phyloP scores from a whole-genome alignment of 2,888 invertebrate genomes.

The Troides aeacus region DNA sequence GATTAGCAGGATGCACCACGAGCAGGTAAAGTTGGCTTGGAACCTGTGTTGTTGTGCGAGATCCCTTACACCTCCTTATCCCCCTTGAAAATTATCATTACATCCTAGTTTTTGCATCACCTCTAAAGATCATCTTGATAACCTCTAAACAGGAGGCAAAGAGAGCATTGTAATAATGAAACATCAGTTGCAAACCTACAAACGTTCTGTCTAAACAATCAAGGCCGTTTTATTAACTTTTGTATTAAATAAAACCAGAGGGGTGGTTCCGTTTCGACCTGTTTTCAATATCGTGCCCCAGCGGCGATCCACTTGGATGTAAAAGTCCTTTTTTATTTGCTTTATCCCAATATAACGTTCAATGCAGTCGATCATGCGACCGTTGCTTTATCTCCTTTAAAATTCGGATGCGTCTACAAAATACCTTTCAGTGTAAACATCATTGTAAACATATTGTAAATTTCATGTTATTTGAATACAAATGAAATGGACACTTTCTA shows the following conservation, averaged over 20 bases:
- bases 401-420: constrained; percentile 14
- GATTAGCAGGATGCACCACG: too few species aligned
- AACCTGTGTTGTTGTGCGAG: too few species aligned
- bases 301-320: constrained; percentile 22
- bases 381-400: constrained; percentile 17
- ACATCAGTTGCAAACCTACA: background rate
- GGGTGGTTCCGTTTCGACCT: constrained; percentile 18
- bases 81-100: too few species aligned
- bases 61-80: too few species aligned
- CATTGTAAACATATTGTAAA: too few species aligned
- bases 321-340: constrained; percentile 25
- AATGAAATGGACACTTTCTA: background rate
- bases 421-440: background rate
- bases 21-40: too few species aligned
- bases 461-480: background rate
- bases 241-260: constrained; percentile 10
- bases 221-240: background rate
- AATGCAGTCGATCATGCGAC: constrained; percentile 16
- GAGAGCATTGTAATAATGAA: background rate
- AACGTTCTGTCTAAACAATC: background rate
- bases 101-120: too few species aligned
- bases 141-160: background rate
- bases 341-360: constrained; percentile 24
- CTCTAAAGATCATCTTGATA: too few species aligned
- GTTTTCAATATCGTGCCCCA: constrained; percentile 18